Evolutionary conservation across 1,140 invertebrate genomes (phyloP).

Genomic region (Latrodectus geometricus): DNA sequence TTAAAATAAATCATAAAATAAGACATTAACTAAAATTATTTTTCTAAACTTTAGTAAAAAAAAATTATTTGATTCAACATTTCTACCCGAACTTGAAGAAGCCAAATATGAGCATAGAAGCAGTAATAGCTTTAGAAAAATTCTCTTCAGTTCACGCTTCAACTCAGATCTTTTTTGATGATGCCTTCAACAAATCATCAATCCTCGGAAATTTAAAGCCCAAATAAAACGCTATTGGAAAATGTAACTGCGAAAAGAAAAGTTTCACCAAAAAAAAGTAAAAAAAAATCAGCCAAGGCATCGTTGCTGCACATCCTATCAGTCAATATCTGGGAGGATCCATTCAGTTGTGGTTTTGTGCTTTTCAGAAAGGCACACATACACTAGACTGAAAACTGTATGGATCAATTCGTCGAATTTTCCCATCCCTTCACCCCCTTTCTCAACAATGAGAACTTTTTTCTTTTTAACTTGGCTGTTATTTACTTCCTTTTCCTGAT

Average conservation of each 20-base stretch:
- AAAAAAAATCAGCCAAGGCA: slow-evolving; percentile 9
- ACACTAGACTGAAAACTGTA: neutral
- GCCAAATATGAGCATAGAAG: too few species aligned
- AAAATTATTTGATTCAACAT: too few species aligned
- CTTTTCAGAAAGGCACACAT: slow-evolving; percentile 1
- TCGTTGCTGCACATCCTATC: slow-evolving; percentile 3
- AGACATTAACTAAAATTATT: too few species aligned
- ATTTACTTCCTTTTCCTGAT: slow-evolving; percentile 34
- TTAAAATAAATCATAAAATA: too few species aligned
- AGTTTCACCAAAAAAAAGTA: neutral
- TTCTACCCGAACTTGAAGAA: too few species aligned
- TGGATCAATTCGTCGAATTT: slow-evolving; percentile 30
- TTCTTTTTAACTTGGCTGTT: slow-evolving; percentile 5
- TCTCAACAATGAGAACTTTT: slow-evolving; percentile 22
- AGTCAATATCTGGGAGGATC: slow-evolving; percentile 33
- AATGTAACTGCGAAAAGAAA: neutral
- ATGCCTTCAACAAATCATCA: slow-evolving; percentile 1
- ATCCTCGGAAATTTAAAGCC: slow-evolving; percentile 5
- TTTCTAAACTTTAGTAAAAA: too few species aligned
- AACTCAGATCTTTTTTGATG: neutral
- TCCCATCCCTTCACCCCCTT: neutral
- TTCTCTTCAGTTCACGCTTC: too few species aligned
- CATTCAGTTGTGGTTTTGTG: slow-evolving; percentile 25
- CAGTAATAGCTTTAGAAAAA: too few species aligned
- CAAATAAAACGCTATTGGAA: slow-evolving; percentile 1